Base-by-base conservation (phyloP, 2,888 invertebrate genomes). In the Panopea generosa region DNA sequence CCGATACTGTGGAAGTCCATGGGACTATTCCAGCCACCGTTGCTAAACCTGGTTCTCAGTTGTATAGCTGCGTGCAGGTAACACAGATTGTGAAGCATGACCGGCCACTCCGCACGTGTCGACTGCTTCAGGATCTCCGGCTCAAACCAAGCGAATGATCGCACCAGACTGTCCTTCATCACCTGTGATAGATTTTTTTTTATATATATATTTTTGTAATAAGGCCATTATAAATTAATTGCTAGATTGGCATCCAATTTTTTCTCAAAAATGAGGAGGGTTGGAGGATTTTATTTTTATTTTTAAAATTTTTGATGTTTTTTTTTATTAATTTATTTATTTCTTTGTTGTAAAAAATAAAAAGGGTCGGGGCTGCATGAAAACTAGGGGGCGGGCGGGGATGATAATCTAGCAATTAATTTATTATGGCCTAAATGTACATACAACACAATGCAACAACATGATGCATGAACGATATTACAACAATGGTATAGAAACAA, bases 31-130 rank as follows among this genome's bases (percentile, higher is more conserved):
- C 91, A 92, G n/a, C 92, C 92, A n/a, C 87, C 90, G 24, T 80
- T 71, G 11, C 89, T 88, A 74, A 87, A 90, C 29, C 91, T 80
- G n/a, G 91, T 86, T 49, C 92, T 70, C 11, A 92, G 88, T 55
- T 89, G 90, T 22, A 92, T 70, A 27, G 91, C 90, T 45, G 90
- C 91, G 67, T 92, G 92, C 20, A 92, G 85, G 84, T 90, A 92
- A 82, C 90, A 91, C 70, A 92, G 82, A 81, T 92, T 92, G 85
- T 92, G 92, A 27, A 92, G 83, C 81, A 92, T 83, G n/a, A 87
- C 85, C 0, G 91, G 88, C 92, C 91, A 92, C 71, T 92, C 92
- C 0, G 86, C 75, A 9, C 90, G 82, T 4, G 81, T 80, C 4
- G 88, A 87, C 77, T 89, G 89, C 69, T 87, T 88, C 56, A 92